Base-by-base conservation (phyloP, 2,113 vertebrate genomes). In the Hystrix cristata region DNA sequence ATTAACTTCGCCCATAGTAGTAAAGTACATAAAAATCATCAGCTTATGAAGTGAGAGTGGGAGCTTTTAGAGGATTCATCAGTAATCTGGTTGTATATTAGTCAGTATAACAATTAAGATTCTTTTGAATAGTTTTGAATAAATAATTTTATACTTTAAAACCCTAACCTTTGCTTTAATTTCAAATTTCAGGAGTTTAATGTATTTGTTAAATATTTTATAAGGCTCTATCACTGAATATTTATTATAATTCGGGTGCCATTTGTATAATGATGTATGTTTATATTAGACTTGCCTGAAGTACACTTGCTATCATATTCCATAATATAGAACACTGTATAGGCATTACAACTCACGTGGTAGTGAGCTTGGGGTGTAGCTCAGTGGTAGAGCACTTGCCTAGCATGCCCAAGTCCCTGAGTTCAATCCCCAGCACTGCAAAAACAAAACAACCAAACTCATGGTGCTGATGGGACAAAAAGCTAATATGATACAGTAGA, bases 81-180 rank as follows among this genome's bases (percentile, higher is more conserved):
- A 72, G 2, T 72, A 72, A 72, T 72, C 38, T 72, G 55, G n/a
- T 43, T 82, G n/a, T 79, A 46, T 93, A 43, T 85, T 89, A 87
- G 62, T 94, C 59, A 82, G 16, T 72, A 57, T 3, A 34, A 69
- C 23, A 31, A 31, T 97, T 53, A 88, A 64, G 51, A 88, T 31
- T 94, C 64, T 96, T 95, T 81, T 25, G 55, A 84, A 51, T 62
- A 69, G 43, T 83, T 91, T 90, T 90, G 85, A 92, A 23, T 92
- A 85, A 88, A 67, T 86, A 64, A 72, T 83, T 96, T 96, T 96
- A 59, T 92, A 64, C 65, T 84, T 91, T 69, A 53, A 80, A 96
- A 74, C 34, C 11, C 46, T 71, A 57, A 80, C 43, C 76, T 95
- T 95, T 89, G 84, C 84, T 69, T 83, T 76, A 25, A 76, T 34